A percentile compares a stretch with the other conserved stretches of the same genome.
Evolutionary conservation across 1,140 invertebrate species (phyloP).

Genomic region (Solenopsis invicta): DNA sequence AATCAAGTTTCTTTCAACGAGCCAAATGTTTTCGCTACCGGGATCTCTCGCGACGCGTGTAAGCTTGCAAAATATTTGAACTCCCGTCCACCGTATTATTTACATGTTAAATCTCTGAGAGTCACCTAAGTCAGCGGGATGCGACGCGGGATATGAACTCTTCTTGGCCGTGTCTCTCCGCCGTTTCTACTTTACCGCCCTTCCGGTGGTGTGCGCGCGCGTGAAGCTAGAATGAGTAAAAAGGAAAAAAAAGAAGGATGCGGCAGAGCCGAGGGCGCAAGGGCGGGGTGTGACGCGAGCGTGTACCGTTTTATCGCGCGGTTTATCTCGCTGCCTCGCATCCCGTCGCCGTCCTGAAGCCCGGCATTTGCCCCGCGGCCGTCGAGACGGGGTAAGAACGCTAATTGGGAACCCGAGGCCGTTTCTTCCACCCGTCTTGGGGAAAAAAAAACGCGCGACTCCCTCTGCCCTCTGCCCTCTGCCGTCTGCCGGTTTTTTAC

Average conservation of each 20-base stretch:
- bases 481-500: conserved; percentile 61
- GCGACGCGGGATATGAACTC: conserved; percentile 72
- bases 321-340: conserved; percentile 79
- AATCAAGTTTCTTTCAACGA: conserved; percentile 40
- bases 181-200: conserved; percentile 75
- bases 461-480: conserved; percentile 55
- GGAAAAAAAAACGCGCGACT: conserved; percentile 58
- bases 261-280: conserved; percentile 55
- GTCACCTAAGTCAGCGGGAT: conserved; percentile 66
- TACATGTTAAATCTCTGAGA: conserved; percentile 62
- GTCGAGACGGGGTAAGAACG: conserved; percentile 76
- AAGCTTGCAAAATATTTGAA: conserved; percentile 36
- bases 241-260: conserved; percentile 52
- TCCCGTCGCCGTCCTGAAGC: conserved; percentile 67
- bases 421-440: conserved; percentile 76
- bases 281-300: conserved; percentile 65
- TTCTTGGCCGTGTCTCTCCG: conserved; percentile 76
- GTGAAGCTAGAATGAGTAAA: conserved; percentile 73
- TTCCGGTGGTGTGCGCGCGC: conserved; percentile 60
- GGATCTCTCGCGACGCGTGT: neutral
- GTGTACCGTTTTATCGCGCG: conserved; percentile 81
- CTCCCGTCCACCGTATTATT: conserved; percentile 38
- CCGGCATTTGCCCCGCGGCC: conserved; percentile 66
- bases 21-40: conserved; percentile 8
- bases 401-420: conserved; percentile 80